Percentiles rank a stretch among this genome's conserved stretches.
phyloP scores from a whole-genome alignment of 1,140 invertebrate species.

The Acromyrmex charruanus region DNA sequence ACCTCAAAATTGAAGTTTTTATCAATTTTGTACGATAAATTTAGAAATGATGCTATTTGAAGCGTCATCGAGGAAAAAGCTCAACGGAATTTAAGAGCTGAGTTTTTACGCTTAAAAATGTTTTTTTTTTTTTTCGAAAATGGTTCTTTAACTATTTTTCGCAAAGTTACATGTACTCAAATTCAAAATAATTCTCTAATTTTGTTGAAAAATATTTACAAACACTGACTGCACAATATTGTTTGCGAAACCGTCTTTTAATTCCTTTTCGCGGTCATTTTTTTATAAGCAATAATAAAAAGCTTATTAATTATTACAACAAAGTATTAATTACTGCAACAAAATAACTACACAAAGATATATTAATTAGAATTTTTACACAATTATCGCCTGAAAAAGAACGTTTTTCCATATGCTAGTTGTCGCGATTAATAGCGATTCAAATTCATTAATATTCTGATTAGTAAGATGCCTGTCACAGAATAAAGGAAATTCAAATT shows the following conservation, averaged over 20 bases:
- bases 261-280: neutral
- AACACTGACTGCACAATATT: neutral
- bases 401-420: no score
- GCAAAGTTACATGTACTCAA: neutral
- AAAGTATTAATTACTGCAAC: no score
- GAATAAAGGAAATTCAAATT: no score
- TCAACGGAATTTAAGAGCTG: neutral
- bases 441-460: no score
- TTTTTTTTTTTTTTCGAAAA: slow-evolving; percentile 5
- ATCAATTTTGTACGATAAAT: neutral
- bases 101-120: neutral
- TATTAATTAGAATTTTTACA: no score
- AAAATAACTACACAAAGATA: no score
- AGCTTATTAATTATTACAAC: no score
- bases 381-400: no score
- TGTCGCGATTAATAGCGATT: no score
- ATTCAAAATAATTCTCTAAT: neutral
- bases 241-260: neutral
- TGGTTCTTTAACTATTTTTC: neutral
- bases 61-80: neutral
- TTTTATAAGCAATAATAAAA: neutral
- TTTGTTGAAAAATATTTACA: neutral
- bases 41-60: neutral
- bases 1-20: neutral
- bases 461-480: no score